Evolutionary conservation across 1,140 invertebrate genomes (phyloP).

Genomic region (Anadara kagoshimensis): DNA sequence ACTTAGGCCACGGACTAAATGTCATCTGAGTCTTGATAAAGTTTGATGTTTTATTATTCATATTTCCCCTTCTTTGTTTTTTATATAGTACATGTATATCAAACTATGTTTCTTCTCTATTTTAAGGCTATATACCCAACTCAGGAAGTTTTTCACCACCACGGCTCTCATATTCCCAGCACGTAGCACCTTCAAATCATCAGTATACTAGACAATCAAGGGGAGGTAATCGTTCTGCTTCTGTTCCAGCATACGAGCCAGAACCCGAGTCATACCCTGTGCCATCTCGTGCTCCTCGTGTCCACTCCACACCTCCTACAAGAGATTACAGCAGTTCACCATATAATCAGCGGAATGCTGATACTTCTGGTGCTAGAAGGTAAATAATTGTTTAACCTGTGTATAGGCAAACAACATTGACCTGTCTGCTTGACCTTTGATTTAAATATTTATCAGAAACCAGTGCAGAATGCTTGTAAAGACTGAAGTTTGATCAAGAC

Average conservation of each 20-base stretch:
- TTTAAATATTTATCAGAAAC: too few relatives aligned
- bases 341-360: constrained; percentile 29
- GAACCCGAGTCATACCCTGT: constrained; percentile 14
- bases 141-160: constrained; percentile 44
- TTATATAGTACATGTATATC: neutral
- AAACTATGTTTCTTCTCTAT: neutral
- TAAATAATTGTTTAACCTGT: neutral
- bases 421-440: too few relatives aligned
- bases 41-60: neutral
- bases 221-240: constrained; percentile 8
- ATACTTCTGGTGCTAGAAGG: constrained; percentile 60
- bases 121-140: constrained; percentile 48
- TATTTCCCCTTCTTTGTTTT: neutral
- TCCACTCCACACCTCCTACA: constrained; percentile 17
- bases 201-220: constrained; percentile 3
- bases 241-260: neutral
- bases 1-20: too few relatives aligned
- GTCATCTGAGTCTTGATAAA: too few relatives aligned
- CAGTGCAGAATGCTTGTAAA: neutral
- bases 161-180: neutral
- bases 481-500: too few relatives aligned
- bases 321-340: constrained; percentile 47
- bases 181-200: constrained; percentile 5
- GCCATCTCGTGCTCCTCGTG: constrained; percentile 8
- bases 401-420: too few relatives aligned